Percentiles rank a stretch among this genome's conserved stretches.
phyloP scores from a whole-genome alignment of 2,113 vertebrate species.

The Salvator merianae region DNA sequence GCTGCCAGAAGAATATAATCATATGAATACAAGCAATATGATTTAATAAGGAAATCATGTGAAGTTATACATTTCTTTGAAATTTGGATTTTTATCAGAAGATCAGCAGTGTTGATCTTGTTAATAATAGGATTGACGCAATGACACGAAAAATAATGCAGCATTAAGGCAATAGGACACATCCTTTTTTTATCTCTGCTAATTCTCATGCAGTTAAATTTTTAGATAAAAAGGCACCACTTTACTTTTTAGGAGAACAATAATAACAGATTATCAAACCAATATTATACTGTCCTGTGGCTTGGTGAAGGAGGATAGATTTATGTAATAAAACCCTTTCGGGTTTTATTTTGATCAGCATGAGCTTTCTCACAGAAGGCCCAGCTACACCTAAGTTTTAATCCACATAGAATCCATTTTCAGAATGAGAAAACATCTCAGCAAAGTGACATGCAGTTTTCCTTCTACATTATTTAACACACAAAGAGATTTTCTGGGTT shows the following conservation, averaged over 20 bases:
- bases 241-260: neutral
- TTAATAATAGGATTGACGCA: slow-evolving; percentile 3
- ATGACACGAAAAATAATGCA: slow-evolving; percentile 31
- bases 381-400: too few relatives aligned
- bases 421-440: too few relatives aligned
- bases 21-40: neutral
- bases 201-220: slow-evolving; percentile 45
- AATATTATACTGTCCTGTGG: neutral
- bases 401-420: too few relatives aligned
- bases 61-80: slow-evolving; percentile 3
- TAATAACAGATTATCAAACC: neutral
- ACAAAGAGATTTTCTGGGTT: too few relatives aligned
- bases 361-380: neutral
- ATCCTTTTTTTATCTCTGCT: slow-evolving; percentile 25
- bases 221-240: slow-evolving; percentile 36
- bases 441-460: too few relatives aligned
- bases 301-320: neutral
- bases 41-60: slow-evolving; percentile 28
- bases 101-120: slow-evolving; percentile 37
- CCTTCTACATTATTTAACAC: too few relatives aligned
- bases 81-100: slow-evolving; percentile 39
- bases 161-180: slow-evolving; percentile 34
- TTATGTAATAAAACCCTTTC: neutral
- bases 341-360: neutral
- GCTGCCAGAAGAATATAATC: neutral